These are phyloP conservation scores for Pseudorhombus dupliciocellatus DNA, from an alignment of 2,113 vertebrate species.

Conservation along the genomic window DNA sequence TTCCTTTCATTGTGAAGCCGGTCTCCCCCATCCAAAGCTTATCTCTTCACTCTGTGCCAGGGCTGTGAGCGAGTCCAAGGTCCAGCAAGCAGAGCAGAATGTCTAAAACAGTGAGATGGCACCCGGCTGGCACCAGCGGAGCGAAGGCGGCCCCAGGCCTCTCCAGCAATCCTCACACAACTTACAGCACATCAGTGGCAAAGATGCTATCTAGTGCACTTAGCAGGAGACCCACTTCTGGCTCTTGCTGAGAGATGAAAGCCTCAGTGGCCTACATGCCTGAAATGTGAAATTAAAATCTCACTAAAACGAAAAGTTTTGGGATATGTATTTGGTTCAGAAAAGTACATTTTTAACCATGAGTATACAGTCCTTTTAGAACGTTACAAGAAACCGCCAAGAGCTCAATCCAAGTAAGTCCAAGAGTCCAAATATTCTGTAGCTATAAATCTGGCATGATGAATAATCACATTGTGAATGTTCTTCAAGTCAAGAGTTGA, in stretches of 20 bases:
- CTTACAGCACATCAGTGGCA: constrained; percentile 61
- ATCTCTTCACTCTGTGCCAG: constrained; percentile 28
- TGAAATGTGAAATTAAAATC: constrained; percentile 38
- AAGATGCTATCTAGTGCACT: constrained; percentile 64
- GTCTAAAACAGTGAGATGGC: constrained; percentile 48
- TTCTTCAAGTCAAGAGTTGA: not conserved
- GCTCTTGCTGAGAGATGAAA: constrained; percentile 55
- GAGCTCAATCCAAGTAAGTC: too few relatives aligned
- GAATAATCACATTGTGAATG: not conserved
- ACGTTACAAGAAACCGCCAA: too few relatives aligned
- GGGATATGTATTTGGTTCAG: not conserved
- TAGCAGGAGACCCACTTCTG: constrained; percentile 60
- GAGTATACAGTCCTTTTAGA: too few relatives aligned
- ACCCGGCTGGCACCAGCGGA: constrained; percentile 24
- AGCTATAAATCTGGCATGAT: too few relatives aligned
- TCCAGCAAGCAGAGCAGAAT: constrained; percentile 33
- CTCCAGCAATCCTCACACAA: constrained; percentile 45
- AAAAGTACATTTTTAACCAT: too few relatives aligned
- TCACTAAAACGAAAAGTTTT: not conserved
- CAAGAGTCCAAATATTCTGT: too few relatives aligned
- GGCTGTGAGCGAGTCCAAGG: constrained; percentile 32
- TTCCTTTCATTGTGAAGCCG: constrained; percentile 16
- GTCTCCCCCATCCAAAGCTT: constrained; percentile 10
- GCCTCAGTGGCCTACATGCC: constrained; percentile 27
- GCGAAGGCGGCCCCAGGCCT: constrained; percentile 45